Conservation (phyloP, 2,113 vertebrate species). For the Cephalopterus ornatus region DNA sequence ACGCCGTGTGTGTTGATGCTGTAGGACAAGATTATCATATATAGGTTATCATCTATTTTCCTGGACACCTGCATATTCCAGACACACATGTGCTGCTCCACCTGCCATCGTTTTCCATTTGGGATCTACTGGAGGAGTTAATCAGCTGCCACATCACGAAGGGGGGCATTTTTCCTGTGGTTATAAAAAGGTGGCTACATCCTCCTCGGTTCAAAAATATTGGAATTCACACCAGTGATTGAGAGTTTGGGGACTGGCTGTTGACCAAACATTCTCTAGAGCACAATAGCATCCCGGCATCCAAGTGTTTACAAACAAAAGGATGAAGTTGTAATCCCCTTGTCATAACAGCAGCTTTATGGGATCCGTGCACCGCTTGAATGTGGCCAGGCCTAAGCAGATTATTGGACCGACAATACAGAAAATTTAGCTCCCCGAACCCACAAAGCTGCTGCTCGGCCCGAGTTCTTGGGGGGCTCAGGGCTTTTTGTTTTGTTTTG, state of each 20-base stretch:
- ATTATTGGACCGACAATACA: background rate
- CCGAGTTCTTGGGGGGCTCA: rapidly evolving
- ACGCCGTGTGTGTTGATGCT: background rate
- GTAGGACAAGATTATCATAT: background rate
- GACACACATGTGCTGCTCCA: rapidly evolving
- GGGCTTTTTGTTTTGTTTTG: rapidly evolving
- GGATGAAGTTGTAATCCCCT: conserved; percentile 18
- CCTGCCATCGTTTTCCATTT: background rate
- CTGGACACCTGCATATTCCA: rapidly evolving
- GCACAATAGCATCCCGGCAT: background rate
- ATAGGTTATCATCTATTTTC: background rate
- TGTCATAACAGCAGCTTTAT: background rate
- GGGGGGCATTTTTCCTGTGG: background rate
- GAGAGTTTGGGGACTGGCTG: background rate
- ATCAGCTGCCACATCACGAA: background rate
- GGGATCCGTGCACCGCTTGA: background rate
- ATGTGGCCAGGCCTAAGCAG: background rate
- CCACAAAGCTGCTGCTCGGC: background rate
- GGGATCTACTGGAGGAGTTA: background rate
- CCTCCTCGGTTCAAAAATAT: background rate
- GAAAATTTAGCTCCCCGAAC: background rate
- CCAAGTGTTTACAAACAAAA: conserved; percentile 43
- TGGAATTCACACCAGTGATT: background rate
- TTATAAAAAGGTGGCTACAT: background rate
- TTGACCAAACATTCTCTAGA: background rate